Conservation (phyloP, 2,888 invertebrate species). For the Tenthredo notha region DNA sequence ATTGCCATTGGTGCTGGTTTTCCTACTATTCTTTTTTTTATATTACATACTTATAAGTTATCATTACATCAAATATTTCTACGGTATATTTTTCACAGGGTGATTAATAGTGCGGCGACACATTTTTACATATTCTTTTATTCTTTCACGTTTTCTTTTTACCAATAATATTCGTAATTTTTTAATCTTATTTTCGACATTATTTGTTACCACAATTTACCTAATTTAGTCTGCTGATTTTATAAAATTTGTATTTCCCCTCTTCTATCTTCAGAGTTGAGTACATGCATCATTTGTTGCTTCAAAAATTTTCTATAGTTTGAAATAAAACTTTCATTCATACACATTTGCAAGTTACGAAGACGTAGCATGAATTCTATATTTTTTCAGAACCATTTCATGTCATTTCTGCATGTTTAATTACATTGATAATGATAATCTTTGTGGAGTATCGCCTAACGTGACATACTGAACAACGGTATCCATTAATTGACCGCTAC, state of each 20-base stretch:
- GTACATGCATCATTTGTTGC: background rate
- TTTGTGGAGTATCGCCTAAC: constrained; percentile 22
- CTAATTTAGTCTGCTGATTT: background rate
- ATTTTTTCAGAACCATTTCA: constrained; percentile 20
- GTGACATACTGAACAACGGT: background rate
- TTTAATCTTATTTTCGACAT: no score
- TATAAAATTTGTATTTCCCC: background rate
- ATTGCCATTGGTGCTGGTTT: constrained; percentile 77
- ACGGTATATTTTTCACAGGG: constrained; percentile 25
- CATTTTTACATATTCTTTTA: background rate
- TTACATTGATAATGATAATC: constrained; percentile 13
- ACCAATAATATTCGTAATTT: background rate
- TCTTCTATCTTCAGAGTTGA: background rate
- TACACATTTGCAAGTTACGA: background rate
- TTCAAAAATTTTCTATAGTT: background rate
- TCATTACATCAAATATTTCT: constrained; percentile 30
- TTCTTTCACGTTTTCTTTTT: background rate
- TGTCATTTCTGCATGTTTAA: constrained; percentile 7
- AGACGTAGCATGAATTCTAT: background rate
- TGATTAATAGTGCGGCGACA: background rate
- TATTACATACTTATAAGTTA: constrained; percentile 6
- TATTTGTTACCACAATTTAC: background rate
- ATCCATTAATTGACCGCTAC: background rate
- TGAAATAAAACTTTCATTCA: background rate
- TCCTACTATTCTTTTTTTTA: constrained; percentile 58